Percentiles rank a stretch among this genome's conserved stretches.
These are phyloP conservation scores for Marmota monax DNA, from an alignment of 2,113 vertebrate species.

Conservation along the genomic window DNA sequence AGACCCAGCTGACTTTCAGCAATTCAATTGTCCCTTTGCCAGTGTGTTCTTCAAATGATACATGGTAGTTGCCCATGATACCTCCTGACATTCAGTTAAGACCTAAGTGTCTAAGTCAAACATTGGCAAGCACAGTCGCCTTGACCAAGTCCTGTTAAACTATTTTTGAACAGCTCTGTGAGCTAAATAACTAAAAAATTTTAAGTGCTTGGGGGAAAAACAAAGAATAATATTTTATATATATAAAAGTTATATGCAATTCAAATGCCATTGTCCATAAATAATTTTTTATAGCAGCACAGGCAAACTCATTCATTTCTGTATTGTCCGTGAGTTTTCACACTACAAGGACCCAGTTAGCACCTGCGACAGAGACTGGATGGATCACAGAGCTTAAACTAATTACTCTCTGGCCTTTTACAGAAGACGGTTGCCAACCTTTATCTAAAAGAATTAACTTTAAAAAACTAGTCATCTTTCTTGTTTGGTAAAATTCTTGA, in stretches of 20 bases:
- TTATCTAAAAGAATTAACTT: not conserved
- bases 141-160: not conserved
- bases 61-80: not conserved
- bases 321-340: not conserved
- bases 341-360: rapidly evolving
- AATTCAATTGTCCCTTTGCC: not conserved
- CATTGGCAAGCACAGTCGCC: not conserved
- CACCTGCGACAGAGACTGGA: not conserved
- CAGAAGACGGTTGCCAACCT: not conserved
- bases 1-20: not conserved
- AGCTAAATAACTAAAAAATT: not conserved
- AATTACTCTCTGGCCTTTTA: not conserved
- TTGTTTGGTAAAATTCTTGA: not conserved
- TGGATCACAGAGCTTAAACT: not conserved
- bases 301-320: not conserved
- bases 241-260: not conserved
- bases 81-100: not conserved
- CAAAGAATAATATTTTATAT: not conserved
- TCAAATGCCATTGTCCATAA: not conserved
- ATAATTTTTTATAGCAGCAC: conserved; percentile 7
- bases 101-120: not conserved
- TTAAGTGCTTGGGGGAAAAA: not conserved
- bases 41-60: not conserved
- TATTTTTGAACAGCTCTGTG: not conserved
- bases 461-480: not conserved